Evolutionary conservation across 64 coral and sea anemone species (phyloP).

Genomic region (Actinia tenebrosa): DNA sequence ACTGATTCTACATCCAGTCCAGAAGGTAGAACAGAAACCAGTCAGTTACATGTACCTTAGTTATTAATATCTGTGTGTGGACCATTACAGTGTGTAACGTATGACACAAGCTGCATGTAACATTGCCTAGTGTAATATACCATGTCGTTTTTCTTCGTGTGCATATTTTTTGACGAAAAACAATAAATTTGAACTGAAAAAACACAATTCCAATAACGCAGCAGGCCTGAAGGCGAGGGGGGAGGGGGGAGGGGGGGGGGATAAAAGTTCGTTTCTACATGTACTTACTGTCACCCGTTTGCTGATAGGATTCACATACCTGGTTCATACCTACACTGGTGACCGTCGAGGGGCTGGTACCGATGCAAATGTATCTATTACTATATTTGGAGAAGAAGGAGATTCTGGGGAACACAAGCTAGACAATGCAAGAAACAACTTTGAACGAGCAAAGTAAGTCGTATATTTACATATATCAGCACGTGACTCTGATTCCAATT

Average conservation of each 20-base stretch:
- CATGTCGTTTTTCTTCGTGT: too few relatives aligned
- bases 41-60: neutral
- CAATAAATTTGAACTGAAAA: too few relatives aligned
- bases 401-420: conserved; percentile 92
- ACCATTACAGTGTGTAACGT: too few relatives aligned
- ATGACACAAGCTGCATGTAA: too few relatives aligned
- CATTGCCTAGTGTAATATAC: too few relatives aligned
- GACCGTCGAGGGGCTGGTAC: conserved; percentile 88
- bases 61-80: neutral
- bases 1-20: conserved; percentile 44
- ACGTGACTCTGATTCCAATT: too few relatives aligned
- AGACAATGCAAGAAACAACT: conserved; percentile 96
- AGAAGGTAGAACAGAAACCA: conserved; percentile 52
- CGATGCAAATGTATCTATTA: conserved; percentile 89
- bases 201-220: too few relatives aligned
- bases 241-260: too few relatives aligned
- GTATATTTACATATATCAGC: too few relatives aligned
- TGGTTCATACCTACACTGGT: conserved; percentile 91
- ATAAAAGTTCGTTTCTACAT: too few relatives aligned
- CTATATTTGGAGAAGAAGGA: conserved; percentile 92
- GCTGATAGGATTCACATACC: conserved; percentile 64
- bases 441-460: conserved; percentile 95
- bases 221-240: too few relatives aligned
- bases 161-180: too few relatives aligned
- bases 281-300: neutral